phyloP scores from a whole-genome alignment of 2,113 vertebrate genomes.

The Psilopogon haemacephalus region DNA sequence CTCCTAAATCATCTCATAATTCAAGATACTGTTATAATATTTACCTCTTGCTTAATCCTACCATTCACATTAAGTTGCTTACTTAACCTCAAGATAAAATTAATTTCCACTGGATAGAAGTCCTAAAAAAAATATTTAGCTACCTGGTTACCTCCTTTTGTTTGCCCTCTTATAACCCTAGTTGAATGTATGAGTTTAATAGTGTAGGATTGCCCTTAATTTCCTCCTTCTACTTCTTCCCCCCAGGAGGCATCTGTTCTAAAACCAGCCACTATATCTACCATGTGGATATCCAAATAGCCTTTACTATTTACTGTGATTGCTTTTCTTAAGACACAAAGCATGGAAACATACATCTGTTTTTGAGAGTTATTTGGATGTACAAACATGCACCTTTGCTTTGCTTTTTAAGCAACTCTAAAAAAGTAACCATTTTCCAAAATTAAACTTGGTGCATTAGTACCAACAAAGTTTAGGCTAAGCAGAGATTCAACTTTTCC shows the following conservation, averaged over 20 bases:
- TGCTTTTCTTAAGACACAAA: slow-evolving; percentile 70
- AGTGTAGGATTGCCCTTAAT: slow-evolving; percentile 73
- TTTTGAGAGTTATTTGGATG: slow-evolving; percentile 36
- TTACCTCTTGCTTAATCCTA: not conserved
- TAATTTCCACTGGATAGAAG: slow-evolving; percentile 13
- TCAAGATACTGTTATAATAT: not conserved
- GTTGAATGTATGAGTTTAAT: slow-evolving; percentile 48
- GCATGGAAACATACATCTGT: slow-evolving; percentile 64
- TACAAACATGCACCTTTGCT: slow-evolving; percentile 7
- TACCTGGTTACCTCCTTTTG: slow-evolving; percentile 52
- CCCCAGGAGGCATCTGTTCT: slow-evolving; percentile 68
- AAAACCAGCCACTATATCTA: slow-evolving; percentile 63
- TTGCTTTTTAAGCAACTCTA: slow-evolving; percentile 35
- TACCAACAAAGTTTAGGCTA: not conserved
- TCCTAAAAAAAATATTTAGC: slow-evolving; percentile 52
- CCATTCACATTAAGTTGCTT: not conserved
- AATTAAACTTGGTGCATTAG: not conserved
- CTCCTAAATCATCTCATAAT: not conserved
- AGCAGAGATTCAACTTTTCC: not conserved
- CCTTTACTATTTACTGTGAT: slow-evolving; percentile 58
- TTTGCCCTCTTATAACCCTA: slow-evolving; percentile 41
- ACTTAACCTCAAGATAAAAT: slow-evolving; percentile 14
- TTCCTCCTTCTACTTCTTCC: slow-evolving; percentile 68
- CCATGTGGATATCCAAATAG: slow-evolving; percentile 68
- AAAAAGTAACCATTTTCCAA: not conserved